Percentiles rank a stretch among this genome's conserved stretches.
Conservation (phyloP, 2,113 vertebrate species). For the Okapia johnstoni region DNA sequence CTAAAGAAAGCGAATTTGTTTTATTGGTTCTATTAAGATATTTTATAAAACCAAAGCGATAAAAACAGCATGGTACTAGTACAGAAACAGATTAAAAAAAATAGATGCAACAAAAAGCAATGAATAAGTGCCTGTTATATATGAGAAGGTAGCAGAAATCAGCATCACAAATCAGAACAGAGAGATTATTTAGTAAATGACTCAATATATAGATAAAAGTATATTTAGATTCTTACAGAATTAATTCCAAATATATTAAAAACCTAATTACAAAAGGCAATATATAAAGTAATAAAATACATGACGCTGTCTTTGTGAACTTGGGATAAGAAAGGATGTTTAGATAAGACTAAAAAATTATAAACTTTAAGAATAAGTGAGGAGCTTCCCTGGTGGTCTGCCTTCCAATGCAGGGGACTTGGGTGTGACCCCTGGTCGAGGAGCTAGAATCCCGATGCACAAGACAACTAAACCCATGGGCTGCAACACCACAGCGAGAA, state of each 20-base stretch:
- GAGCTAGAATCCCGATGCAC: background rate
- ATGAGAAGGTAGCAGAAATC: background rate
- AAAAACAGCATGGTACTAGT: background rate
- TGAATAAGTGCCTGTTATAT: background rate
- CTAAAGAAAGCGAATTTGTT: background rate
- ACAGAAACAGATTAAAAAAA: background rate
- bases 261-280: background rate
- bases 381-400: background rate
- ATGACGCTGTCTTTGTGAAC: background rate
- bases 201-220: background rate
- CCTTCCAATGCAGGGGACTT: background rate
- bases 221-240: background rate
- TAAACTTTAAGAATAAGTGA: background rate
- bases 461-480: background rate
- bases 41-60: background rate
- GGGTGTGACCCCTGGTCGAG: background rate
- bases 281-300: background rate
- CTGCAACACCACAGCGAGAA: background rate
- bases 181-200: background rate
- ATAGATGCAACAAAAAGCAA: background rate
- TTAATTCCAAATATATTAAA: background rate
- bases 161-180: background rate
- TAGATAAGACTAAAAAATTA: background rate
- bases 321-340: background rate
- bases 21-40: background rate